Percentiles rank a stretch among this genome's conserved stretches.
Evolutionary conservation across 2,113 vertebrate species (phyloP).

Genomic region (Arothron firmamentum): DNA sequence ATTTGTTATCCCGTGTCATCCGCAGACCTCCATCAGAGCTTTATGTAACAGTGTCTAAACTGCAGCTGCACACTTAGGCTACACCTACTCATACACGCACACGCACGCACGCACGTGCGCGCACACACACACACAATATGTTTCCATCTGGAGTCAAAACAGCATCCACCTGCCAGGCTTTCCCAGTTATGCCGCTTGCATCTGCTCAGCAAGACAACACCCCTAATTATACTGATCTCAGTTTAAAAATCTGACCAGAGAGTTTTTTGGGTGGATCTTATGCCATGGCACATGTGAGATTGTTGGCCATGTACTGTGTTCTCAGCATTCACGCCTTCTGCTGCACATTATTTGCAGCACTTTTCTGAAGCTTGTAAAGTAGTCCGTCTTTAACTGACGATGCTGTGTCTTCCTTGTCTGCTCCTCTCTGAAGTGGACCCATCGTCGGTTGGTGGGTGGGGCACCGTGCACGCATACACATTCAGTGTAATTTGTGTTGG

Average conservation of each 20-base stretch:
- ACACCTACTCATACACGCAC: neutral
- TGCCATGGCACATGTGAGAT: constrained; percentile 1
- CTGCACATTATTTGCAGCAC: constrained; percentile 12
- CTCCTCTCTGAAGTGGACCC: constrained; percentile 47
- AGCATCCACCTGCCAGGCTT: constrained; percentile 58
- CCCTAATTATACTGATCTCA: constrained; percentile 66
- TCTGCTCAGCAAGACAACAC: constrained; percentile 56
- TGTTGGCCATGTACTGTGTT: no score
- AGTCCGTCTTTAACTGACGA: neutral
- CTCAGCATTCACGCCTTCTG: no score
- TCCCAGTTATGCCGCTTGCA: constrained; percentile 50
- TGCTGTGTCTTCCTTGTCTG: constrained; percentile 20
- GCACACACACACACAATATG: constrained; percentile 3
- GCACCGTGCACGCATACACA: constrained; percentile 3
- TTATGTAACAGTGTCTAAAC: constrained; percentile 16
- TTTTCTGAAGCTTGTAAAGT: constrained; percentile 6
- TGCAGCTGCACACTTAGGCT: constrained; percentile 13
- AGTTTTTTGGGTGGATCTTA: constrained; percentile 7
- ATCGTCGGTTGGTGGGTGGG: constrained; percentile 41
- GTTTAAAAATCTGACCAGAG: constrained; percentile 51
- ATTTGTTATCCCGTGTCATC: neutral
- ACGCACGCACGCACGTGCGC: constrained; percentile 11
- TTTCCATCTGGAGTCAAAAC: constrained; percentile 51
- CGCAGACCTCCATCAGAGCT: neutral
- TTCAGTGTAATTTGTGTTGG: constrained; percentile 1